Percentiles rank a stretch among this genome's conserved stretches.
phyloP scores from a whole-genome alignment of 2,113 vertebrate genomes.

The Onychorhynchus coronatus region DNA sequence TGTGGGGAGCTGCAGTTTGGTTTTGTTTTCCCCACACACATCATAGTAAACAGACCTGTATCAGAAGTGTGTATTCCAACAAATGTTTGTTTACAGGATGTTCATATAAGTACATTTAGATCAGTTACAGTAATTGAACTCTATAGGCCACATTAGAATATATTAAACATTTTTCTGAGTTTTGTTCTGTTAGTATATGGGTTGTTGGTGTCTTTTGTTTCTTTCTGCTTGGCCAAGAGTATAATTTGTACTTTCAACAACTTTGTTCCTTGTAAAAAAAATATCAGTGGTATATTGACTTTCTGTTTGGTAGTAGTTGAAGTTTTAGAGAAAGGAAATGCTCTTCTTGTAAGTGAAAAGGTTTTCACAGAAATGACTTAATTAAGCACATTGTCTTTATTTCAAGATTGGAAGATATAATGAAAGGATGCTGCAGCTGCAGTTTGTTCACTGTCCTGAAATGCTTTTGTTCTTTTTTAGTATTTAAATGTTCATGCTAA shows the following conservation, averaged over 20 bases:
- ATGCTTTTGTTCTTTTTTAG: neutral
- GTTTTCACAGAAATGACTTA: neutral
- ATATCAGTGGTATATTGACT: neutral
- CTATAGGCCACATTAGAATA: neutral
- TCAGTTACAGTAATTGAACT: neutral
- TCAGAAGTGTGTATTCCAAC: neutral
- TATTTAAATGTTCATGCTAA: neutral
- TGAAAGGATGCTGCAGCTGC: neutral
- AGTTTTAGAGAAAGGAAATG: neutral
- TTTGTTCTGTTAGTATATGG: neutral
- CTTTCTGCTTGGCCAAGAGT: neutral
- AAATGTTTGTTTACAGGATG: neutral
- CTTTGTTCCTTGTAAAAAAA: neutral
- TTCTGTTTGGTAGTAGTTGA: neutral
- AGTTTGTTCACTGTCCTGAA: neutral
- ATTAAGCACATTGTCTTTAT: neutral
- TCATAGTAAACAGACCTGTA: neutral
- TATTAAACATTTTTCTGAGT: neutral
- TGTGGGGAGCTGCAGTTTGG: neutral
- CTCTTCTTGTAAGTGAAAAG: neutral
- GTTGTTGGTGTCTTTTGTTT: neutral
- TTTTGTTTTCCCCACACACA: neutral
- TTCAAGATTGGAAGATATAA: neutral
- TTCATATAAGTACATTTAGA: neutral
- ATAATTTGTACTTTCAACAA: neutral